Conservation (phyloP, 2,113 vertebrate species). For the Siniperca chuatsi region DNA sequence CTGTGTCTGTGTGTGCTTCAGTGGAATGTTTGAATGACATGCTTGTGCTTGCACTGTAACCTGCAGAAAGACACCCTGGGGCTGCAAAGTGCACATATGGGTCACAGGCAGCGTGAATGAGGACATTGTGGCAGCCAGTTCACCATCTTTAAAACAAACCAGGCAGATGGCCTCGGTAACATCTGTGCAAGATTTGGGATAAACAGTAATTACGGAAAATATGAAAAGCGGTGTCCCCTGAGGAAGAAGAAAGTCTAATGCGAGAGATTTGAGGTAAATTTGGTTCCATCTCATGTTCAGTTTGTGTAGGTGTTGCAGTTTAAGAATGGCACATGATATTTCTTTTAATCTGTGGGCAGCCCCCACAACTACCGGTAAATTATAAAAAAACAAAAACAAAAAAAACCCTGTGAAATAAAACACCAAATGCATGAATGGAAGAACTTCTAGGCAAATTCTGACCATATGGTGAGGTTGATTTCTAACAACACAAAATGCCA, state of each 20-base stretch:
- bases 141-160: slow-evolving; percentile 22
- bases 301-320: slow-evolving; percentile 21
- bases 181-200: slow-evolving; percentile 7
- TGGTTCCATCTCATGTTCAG: not conserved
- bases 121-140: not conserved
- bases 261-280: not conserved
- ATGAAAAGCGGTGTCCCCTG: not conserved
- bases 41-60: slow-evolving; percentile 64
- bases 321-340: not conserved
- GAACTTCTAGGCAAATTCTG: not conserved
- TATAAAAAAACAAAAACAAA: not conserved
- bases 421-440: not conserved
- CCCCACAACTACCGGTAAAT: not conserved
- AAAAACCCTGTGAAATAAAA: not conserved
- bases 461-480: not conserved
- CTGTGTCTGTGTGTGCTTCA: not conserved
- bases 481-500: not conserved
- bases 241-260: not conserved
- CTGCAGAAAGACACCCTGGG: slow-evolving; percentile 44
- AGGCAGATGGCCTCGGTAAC: slow-evolving; percentile 1
- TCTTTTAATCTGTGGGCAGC: slow-evolving; percentile 1
- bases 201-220: not conserved
- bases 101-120: slow-evolving; percentile 22
- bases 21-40: slow-evolving; percentile 64
- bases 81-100: not conserved